Percentiles rank a stretch among this genome's conserved stretches.
Conservation (phyloP, 2,113 vertebrate species). For the Alosa alosa region DNA sequence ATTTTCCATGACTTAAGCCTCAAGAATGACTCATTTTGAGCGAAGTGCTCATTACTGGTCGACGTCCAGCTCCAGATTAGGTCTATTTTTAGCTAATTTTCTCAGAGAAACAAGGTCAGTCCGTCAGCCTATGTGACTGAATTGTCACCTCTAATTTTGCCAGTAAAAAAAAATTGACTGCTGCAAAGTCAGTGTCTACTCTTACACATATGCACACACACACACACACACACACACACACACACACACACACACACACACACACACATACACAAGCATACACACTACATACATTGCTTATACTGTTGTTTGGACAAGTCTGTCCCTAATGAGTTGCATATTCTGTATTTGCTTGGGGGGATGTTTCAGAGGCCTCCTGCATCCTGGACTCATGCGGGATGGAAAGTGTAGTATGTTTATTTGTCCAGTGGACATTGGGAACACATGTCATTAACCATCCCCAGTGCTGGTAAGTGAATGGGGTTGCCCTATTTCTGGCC, state of each 20-base stretch:
- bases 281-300: background rate
- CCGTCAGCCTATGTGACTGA: conserved; percentile 62
- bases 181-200: conserved; percentile 5
- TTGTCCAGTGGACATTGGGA: background rate
- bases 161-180: conserved; percentile 58
- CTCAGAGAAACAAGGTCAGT: conserved; percentile 70
- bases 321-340: background rate
- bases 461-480: conserved; percentile 51
- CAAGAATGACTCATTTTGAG: conserved; percentile 55
- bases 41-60: conserved; percentile 53
- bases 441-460: conserved; percentile 10
- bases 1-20: conserved; percentile 49
- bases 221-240: background rate
- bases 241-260: background rate
- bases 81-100: conserved; percentile 69
- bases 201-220: background rate
- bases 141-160: conserved; percentile 57
- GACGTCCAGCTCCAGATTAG: conserved; percentile 62
- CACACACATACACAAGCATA: background rate
- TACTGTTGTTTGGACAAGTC: background rate
- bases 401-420: conserved; percentile 32
- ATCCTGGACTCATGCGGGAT: conserved; percentile 30
- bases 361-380: conserved; percentile 22
- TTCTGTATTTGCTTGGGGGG: background rate
- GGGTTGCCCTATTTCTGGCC: conserved; percentile 62